phyloP scores from a whole-genome alignment of 2,888 invertebrate species.

The Pandemis cinnamomeana region DNA sequence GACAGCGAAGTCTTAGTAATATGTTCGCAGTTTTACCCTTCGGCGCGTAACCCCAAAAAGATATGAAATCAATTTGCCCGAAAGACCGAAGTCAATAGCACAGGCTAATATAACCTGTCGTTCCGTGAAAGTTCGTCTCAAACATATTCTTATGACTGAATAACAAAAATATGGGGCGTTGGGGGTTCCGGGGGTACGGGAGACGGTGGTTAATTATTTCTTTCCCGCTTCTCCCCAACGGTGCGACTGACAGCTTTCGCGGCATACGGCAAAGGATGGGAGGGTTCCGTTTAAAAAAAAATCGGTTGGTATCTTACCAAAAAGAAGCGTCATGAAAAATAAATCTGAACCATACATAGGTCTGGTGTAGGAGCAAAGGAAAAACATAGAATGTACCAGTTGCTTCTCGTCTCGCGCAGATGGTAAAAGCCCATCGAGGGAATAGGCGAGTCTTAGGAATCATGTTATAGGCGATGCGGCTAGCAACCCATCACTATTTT shows the following conservation, averaged over 20 bases:
- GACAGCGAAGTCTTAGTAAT: too few species aligned
- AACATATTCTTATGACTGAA: conserved; percentile 11
- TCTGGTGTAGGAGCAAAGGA: too few species aligned
- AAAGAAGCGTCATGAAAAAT: too few species aligned
- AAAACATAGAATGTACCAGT: too few species aligned
- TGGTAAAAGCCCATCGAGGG: too few species aligned
- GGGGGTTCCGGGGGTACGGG: neutral
- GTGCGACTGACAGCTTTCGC: conserved; percentile 27
- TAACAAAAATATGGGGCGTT: neutral
- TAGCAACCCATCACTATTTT: too few species aligned
- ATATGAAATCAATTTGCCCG: neutral
- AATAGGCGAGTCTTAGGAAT: too few species aligned
- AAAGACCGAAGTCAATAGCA: neutral
- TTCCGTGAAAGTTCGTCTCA: neutral
- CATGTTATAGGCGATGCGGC: too few species aligned
- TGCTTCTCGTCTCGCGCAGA: too few species aligned
- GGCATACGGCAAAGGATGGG: conserved; percentile 17
- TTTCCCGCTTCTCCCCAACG: conserved; percentile 12
- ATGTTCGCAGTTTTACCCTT: too few species aligned
- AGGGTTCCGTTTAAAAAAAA: neutral
- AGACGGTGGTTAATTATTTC: conserved; percentile 30
- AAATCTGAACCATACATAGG: too few species aligned
- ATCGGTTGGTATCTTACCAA: too few species aligned
- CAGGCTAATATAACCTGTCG: neutral
- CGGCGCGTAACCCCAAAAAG: neutral